These are phyloP conservation scores for Coenonympha glycerion DNA, from an alignment of 2,888 invertebrate species.

Conservation along the genomic window DNA sequence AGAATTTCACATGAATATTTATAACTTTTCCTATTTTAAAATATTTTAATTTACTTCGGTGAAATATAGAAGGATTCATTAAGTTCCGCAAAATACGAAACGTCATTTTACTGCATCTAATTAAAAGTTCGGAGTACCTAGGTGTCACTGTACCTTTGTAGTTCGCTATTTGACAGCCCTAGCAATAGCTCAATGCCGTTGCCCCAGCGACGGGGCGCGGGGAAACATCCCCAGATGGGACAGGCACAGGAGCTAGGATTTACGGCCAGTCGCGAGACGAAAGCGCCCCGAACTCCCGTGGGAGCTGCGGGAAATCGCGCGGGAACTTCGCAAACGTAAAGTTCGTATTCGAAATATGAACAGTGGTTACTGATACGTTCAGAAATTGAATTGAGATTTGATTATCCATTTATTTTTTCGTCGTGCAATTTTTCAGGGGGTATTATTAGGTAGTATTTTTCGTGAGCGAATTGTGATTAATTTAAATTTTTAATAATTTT, in stretches of 20 bases:
- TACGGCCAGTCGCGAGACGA: conserved; percentile 41
- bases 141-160: too few relatives aligned
- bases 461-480: too few relatives aligned
- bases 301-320: conserved; percentile 33
- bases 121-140: too few relatives aligned
- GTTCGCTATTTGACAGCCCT: conserved; percentile 2
- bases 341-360: conserved; percentile 19
- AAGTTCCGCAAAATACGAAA: too few relatives aligned
- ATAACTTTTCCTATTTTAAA: too few relatives aligned
- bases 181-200: conserved; percentile 45
- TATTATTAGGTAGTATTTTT: too few relatives aligned
- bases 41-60: too few relatives aligned
- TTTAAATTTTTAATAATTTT: too few relatives aligned
- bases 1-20: too few relatives aligned
- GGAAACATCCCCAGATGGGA: conserved; percentile 34
- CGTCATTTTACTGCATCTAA: too few relatives aligned
- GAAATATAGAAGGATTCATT: too few relatives aligned
- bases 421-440: too few relatives aligned
- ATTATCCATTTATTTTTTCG: background rate
- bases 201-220: conserved; percentile 46
- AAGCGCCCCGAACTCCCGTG: conserved; percentile 33
- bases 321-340: conserved; percentile 27
- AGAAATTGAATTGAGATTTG: background rate
- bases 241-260: conserved; percentile 37
- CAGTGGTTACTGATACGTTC: conserved; percentile 3